These are phyloP conservation scores for Norana najaformis DNA, from an alignment of 2,888 invertebrate genomes.

Conservation along the genomic window DNA sequence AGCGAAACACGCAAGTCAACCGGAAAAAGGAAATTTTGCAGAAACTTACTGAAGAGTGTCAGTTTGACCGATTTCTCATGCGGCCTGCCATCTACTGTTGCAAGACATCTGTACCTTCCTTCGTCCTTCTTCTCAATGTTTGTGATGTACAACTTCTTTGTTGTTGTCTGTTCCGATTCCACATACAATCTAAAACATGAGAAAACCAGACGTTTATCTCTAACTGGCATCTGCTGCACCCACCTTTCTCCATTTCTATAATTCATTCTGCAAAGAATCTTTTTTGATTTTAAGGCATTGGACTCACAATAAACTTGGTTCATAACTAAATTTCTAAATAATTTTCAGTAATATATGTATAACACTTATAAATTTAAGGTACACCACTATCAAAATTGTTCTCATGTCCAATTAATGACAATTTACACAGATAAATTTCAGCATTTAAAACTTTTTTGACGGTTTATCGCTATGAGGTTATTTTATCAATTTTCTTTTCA, in stretches of 20 bases:
- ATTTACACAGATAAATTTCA: neutral
- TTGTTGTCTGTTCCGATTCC: conserved; percentile 33
- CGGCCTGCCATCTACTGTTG: conserved; percentile 36
- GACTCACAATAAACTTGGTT: neutral
- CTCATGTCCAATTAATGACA: neutral
- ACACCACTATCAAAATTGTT: neutral
- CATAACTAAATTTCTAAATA: neutral
- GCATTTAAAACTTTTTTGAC: neutral
- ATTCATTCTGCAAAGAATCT: no score
- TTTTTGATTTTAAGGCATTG: neutral
- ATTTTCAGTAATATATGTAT: neutral
- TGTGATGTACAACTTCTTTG: conserved; percentile 43
- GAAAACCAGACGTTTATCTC: neutral
- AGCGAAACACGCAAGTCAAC: neutral
- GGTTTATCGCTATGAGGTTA: no score
- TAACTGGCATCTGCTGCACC: neutral
- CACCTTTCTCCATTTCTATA: neutral
- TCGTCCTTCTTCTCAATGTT: conserved; percentile 38
- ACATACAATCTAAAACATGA: conserved; percentile 41
- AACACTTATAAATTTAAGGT: conserved; percentile 15
- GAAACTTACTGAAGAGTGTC: conserved; percentile 33
- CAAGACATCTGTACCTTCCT: conserved; percentile 41
- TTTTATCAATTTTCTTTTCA: no score
- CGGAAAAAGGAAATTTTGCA: neutral
- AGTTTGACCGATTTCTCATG: conserved; percentile 29